Conservation (phyloP, 2,797 vertebrate genomes). For the Cyclura pinguis region DNA sequence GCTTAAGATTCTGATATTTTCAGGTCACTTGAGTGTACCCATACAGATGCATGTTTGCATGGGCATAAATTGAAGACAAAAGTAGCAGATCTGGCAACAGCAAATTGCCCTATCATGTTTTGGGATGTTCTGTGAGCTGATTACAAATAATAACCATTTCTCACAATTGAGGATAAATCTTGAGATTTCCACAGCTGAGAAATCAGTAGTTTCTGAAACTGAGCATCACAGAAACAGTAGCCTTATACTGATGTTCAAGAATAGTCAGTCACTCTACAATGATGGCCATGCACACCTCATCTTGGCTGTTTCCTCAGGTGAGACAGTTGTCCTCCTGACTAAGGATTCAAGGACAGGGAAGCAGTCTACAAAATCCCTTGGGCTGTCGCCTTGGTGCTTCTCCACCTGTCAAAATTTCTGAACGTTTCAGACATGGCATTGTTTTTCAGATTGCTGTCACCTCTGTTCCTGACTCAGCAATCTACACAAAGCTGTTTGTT, state of each 20-base stretch:
- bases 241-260: neutral
- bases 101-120: neutral
- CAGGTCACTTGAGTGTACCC: neutral
- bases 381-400: conserved; percentile 23
- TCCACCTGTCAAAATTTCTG: conserved; percentile 15
- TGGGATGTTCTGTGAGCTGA: neutral
- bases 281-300: neutral
- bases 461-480: conserved; percentile 39
- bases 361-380: neutral
- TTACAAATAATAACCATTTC: neutral
- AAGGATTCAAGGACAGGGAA: conserved; percentile 7
- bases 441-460: conserved; percentile 16
- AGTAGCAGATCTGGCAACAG: neutral
- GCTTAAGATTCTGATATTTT: neutral
- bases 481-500: neutral
- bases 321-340: neutral
- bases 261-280: neutral
- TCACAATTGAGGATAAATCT: neutral
- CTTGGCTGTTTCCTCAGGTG: neutral
- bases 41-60: neutral
- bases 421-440: conserved; percentile 17
- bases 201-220: neutral
- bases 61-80: no score
- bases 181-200: neutral
- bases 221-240: neutral